A percentile compares a stretch with the other conserved stretches of the same genome.
phyloP scores from a whole-genome alignment of 53 echinoderm and acorn worm species.

The Hippasteria phrygiana region DNA sequence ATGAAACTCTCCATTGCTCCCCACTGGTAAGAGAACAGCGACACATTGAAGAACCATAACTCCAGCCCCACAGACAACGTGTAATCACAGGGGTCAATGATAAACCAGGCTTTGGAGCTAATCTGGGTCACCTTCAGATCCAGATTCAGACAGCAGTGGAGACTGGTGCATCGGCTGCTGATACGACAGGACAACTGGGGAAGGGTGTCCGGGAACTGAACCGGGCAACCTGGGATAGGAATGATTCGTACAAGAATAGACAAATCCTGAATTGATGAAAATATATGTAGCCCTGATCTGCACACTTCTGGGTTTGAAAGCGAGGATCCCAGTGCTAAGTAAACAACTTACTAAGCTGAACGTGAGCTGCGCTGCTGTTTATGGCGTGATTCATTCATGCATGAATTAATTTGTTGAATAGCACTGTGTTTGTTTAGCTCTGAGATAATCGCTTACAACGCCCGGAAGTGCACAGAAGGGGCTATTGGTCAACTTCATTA shows the following conservation, averaged over 20 bases:
- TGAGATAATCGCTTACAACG: too few relatives aligned
- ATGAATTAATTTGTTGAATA: too few relatives aligned
- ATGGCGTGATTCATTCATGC: too few relatives aligned
- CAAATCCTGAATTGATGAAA: too few relatives aligned
- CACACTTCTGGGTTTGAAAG: too few relatives aligned
- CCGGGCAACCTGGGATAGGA: background rate
- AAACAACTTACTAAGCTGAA: too few relatives aligned
- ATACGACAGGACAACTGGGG: constrained; percentile 24
- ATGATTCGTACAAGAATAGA: background rate
- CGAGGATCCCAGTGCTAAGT: too few relatives aligned
- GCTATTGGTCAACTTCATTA: too few relatives aligned
- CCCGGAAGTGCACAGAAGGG: too few relatives aligned
- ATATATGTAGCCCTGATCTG: too few relatives aligned
- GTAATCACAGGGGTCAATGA: constrained; percentile 35
- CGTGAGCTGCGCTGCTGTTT: too few relatives aligned
- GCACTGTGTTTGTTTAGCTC: too few relatives aligned
- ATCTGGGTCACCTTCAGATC: constrained; percentile 34
- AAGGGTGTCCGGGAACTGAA: background rate
- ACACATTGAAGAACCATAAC: constrained; percentile 29
- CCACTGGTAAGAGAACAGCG: constrained; percentile 44
- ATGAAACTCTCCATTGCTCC: constrained; percentile 1
- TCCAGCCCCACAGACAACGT: constrained; percentile 24
- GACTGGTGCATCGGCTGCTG: constrained; percentile 20
- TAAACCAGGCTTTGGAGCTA: constrained; percentile 40
- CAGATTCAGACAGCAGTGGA: constrained; percentile 47